phyloP scores from a whole-genome alignment of 1,140 invertebrate species.

The Lucilia cuprina region DNA sequence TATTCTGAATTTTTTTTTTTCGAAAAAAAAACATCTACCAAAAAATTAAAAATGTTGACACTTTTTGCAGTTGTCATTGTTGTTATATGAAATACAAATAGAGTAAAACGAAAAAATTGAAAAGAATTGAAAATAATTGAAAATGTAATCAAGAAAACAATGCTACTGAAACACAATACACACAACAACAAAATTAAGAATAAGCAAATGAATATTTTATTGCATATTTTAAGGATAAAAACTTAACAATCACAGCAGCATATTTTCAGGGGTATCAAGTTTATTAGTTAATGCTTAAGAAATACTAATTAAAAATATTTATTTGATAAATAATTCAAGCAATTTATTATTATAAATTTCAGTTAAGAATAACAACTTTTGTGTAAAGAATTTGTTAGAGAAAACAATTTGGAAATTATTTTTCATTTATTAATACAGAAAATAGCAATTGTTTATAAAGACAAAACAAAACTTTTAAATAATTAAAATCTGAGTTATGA shows the following conservation, averaged over 20 bases:
- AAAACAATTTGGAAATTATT: too few relatives aligned
- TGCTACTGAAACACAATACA: not conserved
- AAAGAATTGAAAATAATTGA: slow-evolving; percentile 29
- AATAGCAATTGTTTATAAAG: too few relatives aligned
- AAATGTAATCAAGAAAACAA: slow-evolving; percentile 28
- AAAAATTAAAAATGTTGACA: not conserved
- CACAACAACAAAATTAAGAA: not conserved
- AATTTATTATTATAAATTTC: too few relatives aligned
- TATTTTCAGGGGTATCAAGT: not conserved
- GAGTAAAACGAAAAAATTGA: not conserved
- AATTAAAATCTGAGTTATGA: too few relatives aligned
- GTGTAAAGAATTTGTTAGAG: too few relatives aligned
- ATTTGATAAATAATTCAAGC: not conserved
- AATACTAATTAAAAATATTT: not conserved
- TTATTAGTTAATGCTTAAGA: too few relatives aligned
- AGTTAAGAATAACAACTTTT: too few relatives aligned
- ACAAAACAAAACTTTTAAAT: too few relatives aligned
- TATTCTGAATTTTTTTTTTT: too few relatives aligned
- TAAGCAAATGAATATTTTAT: not conserved
- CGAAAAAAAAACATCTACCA: too few relatives aligned
- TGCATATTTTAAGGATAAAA: not conserved
- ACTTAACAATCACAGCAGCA: not conserved
- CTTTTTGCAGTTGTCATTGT: slow-evolving; percentile 1
- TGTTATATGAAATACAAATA: slow-evolving; percentile 15
- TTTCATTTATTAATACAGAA: too few relatives aligned